Evolutionary conservation across 2,797 vertebrate genomes (phyloP).

Genomic region (Chromobotia macracanthus): DNA sequence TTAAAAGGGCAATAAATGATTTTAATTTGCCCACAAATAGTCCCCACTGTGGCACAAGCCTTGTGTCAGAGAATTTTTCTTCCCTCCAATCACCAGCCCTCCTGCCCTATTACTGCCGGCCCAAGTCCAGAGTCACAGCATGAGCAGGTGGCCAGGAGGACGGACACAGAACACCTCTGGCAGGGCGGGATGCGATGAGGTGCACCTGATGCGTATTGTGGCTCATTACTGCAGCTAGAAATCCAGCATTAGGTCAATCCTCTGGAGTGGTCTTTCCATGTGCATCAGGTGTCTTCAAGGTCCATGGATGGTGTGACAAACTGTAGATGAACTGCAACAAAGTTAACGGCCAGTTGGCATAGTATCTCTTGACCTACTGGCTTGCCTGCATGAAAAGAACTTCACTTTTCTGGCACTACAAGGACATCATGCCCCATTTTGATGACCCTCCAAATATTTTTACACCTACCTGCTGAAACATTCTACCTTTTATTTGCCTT

Average conservation of each 20-base stretch:
- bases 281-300: background rate
- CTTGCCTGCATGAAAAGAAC: background rate
- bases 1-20: background rate
- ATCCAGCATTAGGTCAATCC: background rate
- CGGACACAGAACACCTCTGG: background rate
- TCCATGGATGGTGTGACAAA: background rate
- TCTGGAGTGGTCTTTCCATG: background rate
- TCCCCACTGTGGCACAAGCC: background rate
- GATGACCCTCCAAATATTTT: background rate
- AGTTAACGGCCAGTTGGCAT: background rate
- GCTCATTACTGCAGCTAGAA: background rate
- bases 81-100: background rate
- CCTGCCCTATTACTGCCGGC: background rate
- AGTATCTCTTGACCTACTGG: background rate
- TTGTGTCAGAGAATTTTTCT: background rate
- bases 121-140: conserved; percentile 14
- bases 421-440: background rate
- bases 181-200: conserved; percentile 5
- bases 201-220: conserved; percentile 23
- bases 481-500: background rate
- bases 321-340: background rate
- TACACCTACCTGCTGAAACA: background rate
- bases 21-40: background rate
- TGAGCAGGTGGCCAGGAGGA: conserved; percentile 10
- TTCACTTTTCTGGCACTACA: background rate